Conservation (phyloP, 2,888 invertebrate species). For the Linnaemya vulpina region DNA sequence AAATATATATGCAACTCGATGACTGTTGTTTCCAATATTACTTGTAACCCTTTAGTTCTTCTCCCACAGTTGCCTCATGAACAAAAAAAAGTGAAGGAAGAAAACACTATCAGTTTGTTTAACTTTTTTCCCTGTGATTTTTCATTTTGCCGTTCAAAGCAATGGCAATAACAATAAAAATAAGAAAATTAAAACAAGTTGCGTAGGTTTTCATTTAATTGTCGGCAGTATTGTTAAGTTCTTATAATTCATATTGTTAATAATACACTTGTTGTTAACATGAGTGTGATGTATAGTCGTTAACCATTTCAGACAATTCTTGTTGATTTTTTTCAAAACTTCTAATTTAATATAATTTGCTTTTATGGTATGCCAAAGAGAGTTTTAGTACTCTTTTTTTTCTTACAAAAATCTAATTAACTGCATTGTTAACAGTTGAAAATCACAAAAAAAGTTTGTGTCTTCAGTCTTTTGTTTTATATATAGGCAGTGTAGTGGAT, state of each 20-base stretch:
- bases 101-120: slow-evolving; percentile 56
- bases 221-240: slow-evolving; percentile 70
- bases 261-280: slow-evolving; percentile 62
- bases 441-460: slow-evolving; percentile 28
- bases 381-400: background rate
- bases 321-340: slow-evolving; percentile 44
- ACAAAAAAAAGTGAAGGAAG: background rate
- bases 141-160: background rate
- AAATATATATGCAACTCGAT: background rate
- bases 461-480: slow-evolving; percentile 35
- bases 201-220: slow-evolving; percentile 75
- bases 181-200: slow-evolving; percentile 67
- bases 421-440: slow-evolving; percentile 64
- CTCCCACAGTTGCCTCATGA: slow-evolving; percentile 29
- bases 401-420: slow-evolving; percentile 72
- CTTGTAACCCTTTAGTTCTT: background rate
- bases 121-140: slow-evolving; percentile 19
- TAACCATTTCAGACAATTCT: slow-evolving; percentile 49
- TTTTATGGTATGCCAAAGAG: slow-evolving; percentile 66
- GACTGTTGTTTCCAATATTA: background rate
- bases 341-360: slow-evolving; percentile 11
- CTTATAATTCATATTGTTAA: slow-evolving; percentile 71
- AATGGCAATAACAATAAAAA: slow-evolving; percentile 15
- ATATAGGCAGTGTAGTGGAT: too few species aligned
- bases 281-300: slow-evolving; percentile 39